Evolutionary conservation across 2,113 vertebrate genomes (phyloP).

Genomic region (Zingel zingel): DNA sequence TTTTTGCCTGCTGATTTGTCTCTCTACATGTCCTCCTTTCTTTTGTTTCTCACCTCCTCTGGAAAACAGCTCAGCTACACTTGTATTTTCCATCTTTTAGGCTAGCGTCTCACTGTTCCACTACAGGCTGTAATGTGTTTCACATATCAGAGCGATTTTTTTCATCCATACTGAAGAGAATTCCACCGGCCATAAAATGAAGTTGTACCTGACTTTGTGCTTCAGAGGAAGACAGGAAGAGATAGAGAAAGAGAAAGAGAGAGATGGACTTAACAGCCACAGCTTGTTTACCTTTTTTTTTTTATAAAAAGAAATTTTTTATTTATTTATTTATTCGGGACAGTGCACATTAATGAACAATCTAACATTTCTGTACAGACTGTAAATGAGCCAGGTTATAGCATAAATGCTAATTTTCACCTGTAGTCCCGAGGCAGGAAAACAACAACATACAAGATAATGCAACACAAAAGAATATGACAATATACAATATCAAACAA

Average conservation of each 20-base stretch:
- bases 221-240: conserved; percentile 25
- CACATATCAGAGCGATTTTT: conserved; percentile 45
- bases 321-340: too few species aligned
- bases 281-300: not conserved
- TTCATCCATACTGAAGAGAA: conserved; percentile 44
- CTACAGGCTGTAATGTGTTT: conserved; percentile 38
- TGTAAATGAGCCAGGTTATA: too few species aligned
- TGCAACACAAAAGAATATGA: too few species aligned
- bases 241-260: not conserved
- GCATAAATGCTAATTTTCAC: too few species aligned
- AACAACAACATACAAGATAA: too few species aligned
- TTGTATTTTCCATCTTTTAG: conserved; percentile 33
- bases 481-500: too few species aligned
- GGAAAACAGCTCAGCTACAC: conserved; percentile 3
- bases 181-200: conserved; percentile 18
- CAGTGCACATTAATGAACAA: too few species aligned
- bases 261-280: conserved; percentile 14
- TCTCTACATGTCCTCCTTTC: not conserved
- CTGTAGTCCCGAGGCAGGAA: too few species aligned
- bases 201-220: conserved; percentile 55
- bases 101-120: conserved; percentile 27
- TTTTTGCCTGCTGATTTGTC: not conserved
- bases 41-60: not conserved
- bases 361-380: too few species aligned
- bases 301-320: too few species aligned